Conservation (phyloP, 1,140 invertebrate genomes). For the Drosophila oshimai region DNA sequence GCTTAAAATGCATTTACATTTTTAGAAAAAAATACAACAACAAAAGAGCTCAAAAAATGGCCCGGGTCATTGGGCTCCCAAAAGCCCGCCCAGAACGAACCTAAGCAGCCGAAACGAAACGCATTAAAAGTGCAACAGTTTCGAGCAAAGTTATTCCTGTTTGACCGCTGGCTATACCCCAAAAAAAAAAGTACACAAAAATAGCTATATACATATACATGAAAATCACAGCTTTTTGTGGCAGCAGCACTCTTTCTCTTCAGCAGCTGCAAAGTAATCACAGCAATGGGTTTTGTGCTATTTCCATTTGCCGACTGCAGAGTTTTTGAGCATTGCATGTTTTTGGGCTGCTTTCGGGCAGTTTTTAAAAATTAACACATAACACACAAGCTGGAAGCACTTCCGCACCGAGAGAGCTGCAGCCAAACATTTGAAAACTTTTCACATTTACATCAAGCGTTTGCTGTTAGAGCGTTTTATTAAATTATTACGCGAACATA, state of each 20-base stretch:
- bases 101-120: slow-evolving; percentile 66
- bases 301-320: slow-evolving; percentile 61
- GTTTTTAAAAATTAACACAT: slow-evolving; percentile 79
- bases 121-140: slow-evolving; percentile 76
- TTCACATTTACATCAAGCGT: slow-evolving; percentile 79
- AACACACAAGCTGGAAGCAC: slow-evolving; percentile 60
- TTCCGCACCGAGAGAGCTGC: slow-evolving; percentile 57
- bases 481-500: slow-evolving; percentile 70
- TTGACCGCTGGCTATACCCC: slow-evolving; percentile 37
- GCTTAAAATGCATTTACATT: not conserved
- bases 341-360: slow-evolving; percentile 54
- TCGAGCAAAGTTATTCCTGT: slow-evolving; percentile 46
- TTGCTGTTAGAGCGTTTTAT: slow-evolving; percentile 77
- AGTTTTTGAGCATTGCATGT: slow-evolving; percentile 39
- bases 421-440: slow-evolving; percentile 77
- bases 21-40: slow-evolving; percentile 16
- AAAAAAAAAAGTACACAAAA: not conserved
- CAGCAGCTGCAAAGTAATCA: slow-evolving; percentile 62
- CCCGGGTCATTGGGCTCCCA: slow-evolving; percentile 25
- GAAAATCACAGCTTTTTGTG: slow-evolving; percentile 20
- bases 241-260: not conserved
- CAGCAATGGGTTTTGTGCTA: slow-evolving; percentile 71
- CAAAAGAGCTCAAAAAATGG: not conserved
- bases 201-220: not conserved
- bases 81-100: slow-evolving; percentile 22